Evolutionary conservation across 2,113 vertebrate species (phyloP), one percentile per base, ranked within the genome.

Genomic region (Varanus komodoensis): DNA sequence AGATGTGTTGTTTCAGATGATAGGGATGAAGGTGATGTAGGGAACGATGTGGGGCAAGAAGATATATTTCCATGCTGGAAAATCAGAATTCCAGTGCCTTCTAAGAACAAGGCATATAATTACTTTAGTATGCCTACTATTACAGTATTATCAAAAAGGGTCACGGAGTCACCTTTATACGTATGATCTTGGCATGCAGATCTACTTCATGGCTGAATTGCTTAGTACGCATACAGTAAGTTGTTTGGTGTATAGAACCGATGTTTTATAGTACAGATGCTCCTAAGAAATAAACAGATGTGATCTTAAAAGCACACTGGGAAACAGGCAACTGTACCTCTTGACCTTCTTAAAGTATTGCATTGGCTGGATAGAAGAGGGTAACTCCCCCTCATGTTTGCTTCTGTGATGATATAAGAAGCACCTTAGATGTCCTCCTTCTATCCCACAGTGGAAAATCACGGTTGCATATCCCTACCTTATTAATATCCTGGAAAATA

Each of bases 381-480:
- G 19, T 71, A 12, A 23, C 4, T 52, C 73, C 57, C 8, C 25
- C 32, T 25, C 25, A 25, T 3, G 34, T 32, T 57, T 38, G 21
- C 57, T 82, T 71, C 48, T n/a, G 25, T 82, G 23, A 57, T 44
- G 29, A 44, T 14, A 32, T 32, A 27, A 25, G 8, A 78, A 57
- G 17, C 2, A 17, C 75, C 69, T 92, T 87, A 57, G 85, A 89
- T 88, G n/a, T 87, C 17, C 44, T 87, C 17, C 44, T 67, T 77
- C 64, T 79, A 27, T 25, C 74, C 27, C 86, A 78, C 7, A 87
- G 29, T 23, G 44, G 57, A 57, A 78, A 67, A 5, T 77, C 77
- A 69, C 38, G 9, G 54, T 38, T 61, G 32, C 81, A 11, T 61
- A 73, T 48, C 74, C 74, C 69, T 9, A 34, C 32, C 84, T 57